Evolutionary conservation across 1,140 invertebrate genomes (phyloP).

Genomic region (Atta texana): DNA sequence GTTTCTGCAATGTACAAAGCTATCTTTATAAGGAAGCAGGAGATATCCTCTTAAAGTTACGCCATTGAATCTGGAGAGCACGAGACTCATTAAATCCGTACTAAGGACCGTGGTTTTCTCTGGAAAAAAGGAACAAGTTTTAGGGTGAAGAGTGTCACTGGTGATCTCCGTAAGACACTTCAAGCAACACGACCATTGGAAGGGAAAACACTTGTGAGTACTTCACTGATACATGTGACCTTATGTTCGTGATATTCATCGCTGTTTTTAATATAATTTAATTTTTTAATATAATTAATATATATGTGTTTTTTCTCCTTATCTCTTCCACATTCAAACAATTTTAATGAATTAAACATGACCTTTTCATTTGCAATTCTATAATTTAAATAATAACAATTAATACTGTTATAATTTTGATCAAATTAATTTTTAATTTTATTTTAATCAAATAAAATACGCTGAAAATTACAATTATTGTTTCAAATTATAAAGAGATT

Average conservation of each 20-base stretch:
- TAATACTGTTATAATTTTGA: not conserved
- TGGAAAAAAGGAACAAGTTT: constrained; percentile 11
- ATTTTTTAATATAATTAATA: too few species aligned
- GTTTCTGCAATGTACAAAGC: not conserved
- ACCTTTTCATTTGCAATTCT: not conserved
- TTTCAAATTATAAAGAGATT: not conserved
- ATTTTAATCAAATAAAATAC: not conserved
- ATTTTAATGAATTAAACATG: constrained; percentile 1
- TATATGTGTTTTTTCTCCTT: not conserved
- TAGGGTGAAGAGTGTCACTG: constrained; percentile 41
- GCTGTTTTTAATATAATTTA: not conserved
- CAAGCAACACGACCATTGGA: not conserved
- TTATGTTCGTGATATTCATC: constrained; percentile 21
- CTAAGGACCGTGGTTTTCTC: constrained; percentile 47
- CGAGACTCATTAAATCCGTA: constrained; percentile 72
- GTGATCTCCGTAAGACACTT: constrained; percentile 4
- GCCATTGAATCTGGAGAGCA: constrained; percentile 48
- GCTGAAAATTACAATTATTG: not conserved
- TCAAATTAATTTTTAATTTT: not conserved
- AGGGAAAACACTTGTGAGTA: not conserved
- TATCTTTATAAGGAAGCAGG: not conserved
- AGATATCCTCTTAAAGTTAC: constrained; percentile 39
- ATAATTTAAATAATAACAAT: not conserved
- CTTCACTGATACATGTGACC: not conserved
- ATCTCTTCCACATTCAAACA: not conserved